Base-by-base conservation (phyloP, 2,888 invertebrate genomes). In the Patella caerulea region DNA sequence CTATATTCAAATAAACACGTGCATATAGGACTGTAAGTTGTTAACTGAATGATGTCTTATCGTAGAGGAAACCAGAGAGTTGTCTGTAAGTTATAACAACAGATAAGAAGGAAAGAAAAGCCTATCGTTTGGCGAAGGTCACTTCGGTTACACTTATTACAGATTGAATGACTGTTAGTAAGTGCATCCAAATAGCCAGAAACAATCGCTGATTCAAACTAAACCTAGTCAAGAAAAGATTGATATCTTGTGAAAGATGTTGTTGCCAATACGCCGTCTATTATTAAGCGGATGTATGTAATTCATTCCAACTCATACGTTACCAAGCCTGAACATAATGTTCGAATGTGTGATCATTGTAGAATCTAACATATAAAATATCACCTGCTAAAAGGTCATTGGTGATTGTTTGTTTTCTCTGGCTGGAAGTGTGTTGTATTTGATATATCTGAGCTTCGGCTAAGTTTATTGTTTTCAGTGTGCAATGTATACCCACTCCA, bases 11-110 rank as follows among this genome's bases (percentile, higher is more conserved):
- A 65, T 65, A 19, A 65, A 65, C 65, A 65, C 65, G 24, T 65
- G 65, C 24, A 45, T 65, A 11, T 65, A 65, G 65, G 24, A 65
- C 65, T 65, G 65, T 24, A 24, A 65, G 19, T 65, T 65, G 65
- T 65, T 65, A 65, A 65, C 19, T 65, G 65, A 65, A 65, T 65
- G 65, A 65, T 65, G 19, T 65, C 24, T 65, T 65, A 65, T 65
- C 65, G 14, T 24, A 65, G 19, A 19, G 24, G 65, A 65, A 65
- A 65, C 65, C 65, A n/a, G 65, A 65, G 19, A 65, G 19, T 19
- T 19, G 65, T 65, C 24, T 65, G 65, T 19, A 19, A 65, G 65
- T 65, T 65, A 65, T 65, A 24, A 65, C 19, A 65, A 65, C 24
- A 65, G 65, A 65, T 65, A 65, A 65, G 65, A 65, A 19, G 24